phyloP scores from a whole-genome alignment of 1,140 invertebrate species.

The Lepeophtheirus salmonis region DNA sequence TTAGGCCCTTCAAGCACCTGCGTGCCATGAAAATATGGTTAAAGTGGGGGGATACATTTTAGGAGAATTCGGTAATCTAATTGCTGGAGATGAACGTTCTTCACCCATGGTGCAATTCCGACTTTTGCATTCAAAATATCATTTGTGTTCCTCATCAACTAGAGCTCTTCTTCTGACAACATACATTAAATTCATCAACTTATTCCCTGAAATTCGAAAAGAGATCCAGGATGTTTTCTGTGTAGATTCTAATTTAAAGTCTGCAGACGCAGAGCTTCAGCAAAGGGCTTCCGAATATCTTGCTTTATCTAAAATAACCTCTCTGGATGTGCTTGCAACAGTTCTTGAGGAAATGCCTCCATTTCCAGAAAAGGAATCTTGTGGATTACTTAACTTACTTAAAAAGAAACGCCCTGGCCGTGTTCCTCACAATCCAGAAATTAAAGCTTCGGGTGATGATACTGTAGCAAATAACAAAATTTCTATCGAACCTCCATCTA shows the following conservation, averaged over 20 bases:
- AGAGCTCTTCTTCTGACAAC: constrained; percentile 87
- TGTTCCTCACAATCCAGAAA: constrained; percentile 52
- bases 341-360: constrained; percentile 99
- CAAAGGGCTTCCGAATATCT: constrained; percentile 96
- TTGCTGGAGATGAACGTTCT: constrained; percentile 92
- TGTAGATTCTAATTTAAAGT: constrained; percentile 86
- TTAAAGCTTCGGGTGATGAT: not conserved
- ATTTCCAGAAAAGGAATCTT: constrained; percentile 95
- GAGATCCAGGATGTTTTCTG: constrained; percentile 91
- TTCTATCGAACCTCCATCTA: not conserved
- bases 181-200: constrained; percentile 97
- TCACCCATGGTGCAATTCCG: constrained; percentile 90
- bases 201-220: constrained; percentile 93
- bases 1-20: constrained; percentile 81
- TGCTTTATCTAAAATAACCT: constrained; percentile 78
- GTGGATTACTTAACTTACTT: constrained; percentile 75
- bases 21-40: constrained; percentile 99
- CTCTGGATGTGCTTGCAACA: constrained; percentile 44
- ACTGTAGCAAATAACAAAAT: too few relatives aligned
- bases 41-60: constrained; percentile 99
- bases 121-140: constrained; percentile 60
- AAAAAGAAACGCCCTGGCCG: constrained; percentile 94
- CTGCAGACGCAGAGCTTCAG: constrained; percentile 93
- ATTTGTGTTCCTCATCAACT: constrained; percentile 48
- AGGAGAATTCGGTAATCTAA: constrained; percentile 98